Conservation (phyloP, 2,113 vertebrate species). For the Syrrhaptes paradoxus region DNA sequence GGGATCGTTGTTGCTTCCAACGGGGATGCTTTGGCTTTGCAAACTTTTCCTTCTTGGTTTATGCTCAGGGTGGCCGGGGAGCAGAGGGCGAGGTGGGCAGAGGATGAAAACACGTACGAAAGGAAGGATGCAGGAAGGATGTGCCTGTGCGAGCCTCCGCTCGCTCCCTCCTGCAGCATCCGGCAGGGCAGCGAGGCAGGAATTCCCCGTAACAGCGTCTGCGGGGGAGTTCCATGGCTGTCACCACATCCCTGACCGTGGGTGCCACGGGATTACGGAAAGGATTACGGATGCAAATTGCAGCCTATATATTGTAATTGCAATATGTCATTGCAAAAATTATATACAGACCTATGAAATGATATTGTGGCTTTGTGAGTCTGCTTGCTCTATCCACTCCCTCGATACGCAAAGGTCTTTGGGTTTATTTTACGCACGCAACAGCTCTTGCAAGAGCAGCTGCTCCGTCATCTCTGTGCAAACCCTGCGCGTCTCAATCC, state of each 20-base stretch:
- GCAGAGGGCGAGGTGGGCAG: background rate
- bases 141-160: background rate
- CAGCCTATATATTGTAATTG: no score
- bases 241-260: background rate
- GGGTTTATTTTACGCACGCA: background rate
- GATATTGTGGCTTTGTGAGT: no score
- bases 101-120: background rate
- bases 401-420: accelerated
- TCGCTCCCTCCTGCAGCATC: background rate
- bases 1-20: background rate
- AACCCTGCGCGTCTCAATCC: accelerated
- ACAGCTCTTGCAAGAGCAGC: background rate
- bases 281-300: background rate
- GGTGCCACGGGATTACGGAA: background rate
- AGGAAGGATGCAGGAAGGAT: background rate
- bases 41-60: background rate
- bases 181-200: accelerated
- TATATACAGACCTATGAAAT: no score
- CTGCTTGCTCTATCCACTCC: background rate
- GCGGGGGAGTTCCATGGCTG: no score
- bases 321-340: background rate
- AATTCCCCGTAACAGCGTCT: background rate
- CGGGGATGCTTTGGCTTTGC: background rate
- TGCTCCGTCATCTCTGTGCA: accelerated
- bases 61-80: background rate